Evolutionary conservation across 1,140 invertebrate species (phyloP).

Genomic region (Drosophila kikkawai): DNA sequence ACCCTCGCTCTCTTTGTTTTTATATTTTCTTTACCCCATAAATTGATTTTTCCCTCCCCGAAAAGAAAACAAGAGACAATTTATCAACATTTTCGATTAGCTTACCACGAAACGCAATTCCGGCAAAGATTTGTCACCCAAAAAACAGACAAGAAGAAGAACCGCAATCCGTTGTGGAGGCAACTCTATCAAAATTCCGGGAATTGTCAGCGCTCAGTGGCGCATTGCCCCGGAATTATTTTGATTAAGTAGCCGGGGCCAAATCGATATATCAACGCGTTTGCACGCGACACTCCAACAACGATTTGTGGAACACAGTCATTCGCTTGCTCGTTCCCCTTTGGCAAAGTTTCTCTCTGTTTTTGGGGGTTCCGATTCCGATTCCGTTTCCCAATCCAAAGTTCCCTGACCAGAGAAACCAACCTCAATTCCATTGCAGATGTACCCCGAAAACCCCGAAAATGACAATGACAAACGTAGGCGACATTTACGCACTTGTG

Average conservation of each 20-base stretch:
- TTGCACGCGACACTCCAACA: slow-evolving; percentile 62
- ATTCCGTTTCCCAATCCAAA: slow-evolving; percentile 13
- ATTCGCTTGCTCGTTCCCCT: neutral
- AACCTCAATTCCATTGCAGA: slow-evolving; percentile 32
- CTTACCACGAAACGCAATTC: slow-evolving; percentile 40
- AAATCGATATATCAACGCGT: slow-evolving; percentile 77
- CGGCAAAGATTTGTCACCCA: slow-evolving; percentile 39
- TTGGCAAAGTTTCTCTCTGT: neutral
- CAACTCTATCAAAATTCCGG: slow-evolving; percentile 66
- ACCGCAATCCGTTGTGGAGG: slow-evolving; percentile 18
- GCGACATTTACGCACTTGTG: slow-evolving; percentile 47
- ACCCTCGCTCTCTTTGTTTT: neutral
- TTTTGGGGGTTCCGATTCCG: slow-evolving; percentile 13
- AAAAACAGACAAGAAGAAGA: neutral
- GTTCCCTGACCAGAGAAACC: slow-evolving; percentile 27
- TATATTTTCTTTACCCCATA: neutral
- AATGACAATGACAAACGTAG: slow-evolving; percentile 48
- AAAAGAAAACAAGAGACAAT: slow-evolving; percentile 3
- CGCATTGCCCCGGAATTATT: slow-evolving; percentile 62
- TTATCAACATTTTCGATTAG: slow-evolving; percentile 40
- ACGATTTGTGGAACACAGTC: slow-evolving; percentile 4
- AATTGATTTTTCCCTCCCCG: slow-evolving; percentile 6
- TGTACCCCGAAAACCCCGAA: slow-evolving; percentile 20
- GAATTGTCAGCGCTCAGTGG: slow-evolving; percentile 55
- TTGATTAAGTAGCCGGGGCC: slow-evolving; percentile 74